Conservation (phyloP, 2,888 invertebrate species). For the Nemapogon koenigi region DNA sequence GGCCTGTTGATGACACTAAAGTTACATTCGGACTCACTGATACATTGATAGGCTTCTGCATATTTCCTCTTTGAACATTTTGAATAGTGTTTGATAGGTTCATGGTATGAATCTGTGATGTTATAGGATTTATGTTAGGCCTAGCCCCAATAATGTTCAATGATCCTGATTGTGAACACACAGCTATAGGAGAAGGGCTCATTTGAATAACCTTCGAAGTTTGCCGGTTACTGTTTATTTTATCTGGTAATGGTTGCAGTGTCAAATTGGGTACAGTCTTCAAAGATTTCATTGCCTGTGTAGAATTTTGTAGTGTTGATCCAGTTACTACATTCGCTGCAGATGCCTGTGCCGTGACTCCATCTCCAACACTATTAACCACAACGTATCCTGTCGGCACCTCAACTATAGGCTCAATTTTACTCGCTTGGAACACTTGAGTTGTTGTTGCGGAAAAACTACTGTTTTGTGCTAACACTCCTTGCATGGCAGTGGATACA, state of each 20-base stretch:
- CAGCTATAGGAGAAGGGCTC: constrained; percentile 33
- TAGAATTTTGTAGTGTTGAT: constrained; percentile 46
- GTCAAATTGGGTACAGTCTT: constrained; percentile 56
- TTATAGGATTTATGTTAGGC: constrained; percentile 52
- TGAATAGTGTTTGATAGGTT: constrained; percentile 42
- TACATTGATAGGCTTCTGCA: constrained; percentile 38
- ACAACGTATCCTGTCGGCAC: constrained; percentile 75
- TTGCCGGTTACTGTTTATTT: constrained; percentile 38
- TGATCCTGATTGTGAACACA: constrained; percentile 38
- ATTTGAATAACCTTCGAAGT: constrained; percentile 55
- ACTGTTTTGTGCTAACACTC: constrained; percentile 80
- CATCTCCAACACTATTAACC: constrained; percentile 68
- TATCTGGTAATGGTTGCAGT: constrained; percentile 53
- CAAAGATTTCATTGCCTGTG: constrained; percentile 41
- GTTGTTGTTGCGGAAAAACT: constrained; percentile 86
- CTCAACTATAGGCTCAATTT: constrained; percentile 82
- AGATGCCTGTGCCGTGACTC: constrained; percentile 37
- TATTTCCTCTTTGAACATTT: constrained; percentile 35
- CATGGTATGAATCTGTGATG: constrained; percentile 55
- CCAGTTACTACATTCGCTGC: constrained; percentile 49
- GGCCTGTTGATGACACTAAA: constrained; percentile 50
- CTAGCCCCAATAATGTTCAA: constrained; percentile 39
- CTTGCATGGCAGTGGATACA: constrained; percentile 81
- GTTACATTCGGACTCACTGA: constrained; percentile 48
- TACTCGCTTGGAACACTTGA: constrained; percentile 85